Evolutionary conservation across 2,797 vertebrate species (phyloP).

Genomic region (Gambelia wislizenii): DNA sequence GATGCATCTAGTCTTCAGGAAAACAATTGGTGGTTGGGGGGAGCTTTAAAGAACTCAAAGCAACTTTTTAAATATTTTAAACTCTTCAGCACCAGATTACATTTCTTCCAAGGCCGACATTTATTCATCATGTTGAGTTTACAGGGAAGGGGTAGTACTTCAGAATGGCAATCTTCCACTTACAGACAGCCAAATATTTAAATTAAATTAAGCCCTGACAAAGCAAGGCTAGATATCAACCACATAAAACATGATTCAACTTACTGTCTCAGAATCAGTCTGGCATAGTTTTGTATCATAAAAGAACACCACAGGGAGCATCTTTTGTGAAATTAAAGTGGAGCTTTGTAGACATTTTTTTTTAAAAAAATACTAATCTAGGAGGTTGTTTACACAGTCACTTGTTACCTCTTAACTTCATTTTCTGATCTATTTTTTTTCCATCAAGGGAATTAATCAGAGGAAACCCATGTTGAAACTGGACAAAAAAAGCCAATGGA

Average conservation of each 20-base stretch:
- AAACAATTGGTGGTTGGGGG: slow-evolving; percentile 75
- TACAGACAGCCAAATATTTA: slow-evolving; percentile 66
- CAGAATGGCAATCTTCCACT: slow-evolving; percentile 61
- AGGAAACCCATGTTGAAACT: background rate
- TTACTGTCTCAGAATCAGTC: background rate
- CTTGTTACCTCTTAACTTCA: background rate
- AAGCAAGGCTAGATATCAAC: slow-evolving; percentile 48
- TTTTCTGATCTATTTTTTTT: background rate
- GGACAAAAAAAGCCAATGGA: background rate
- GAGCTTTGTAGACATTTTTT: slow-evolving; percentile 2
- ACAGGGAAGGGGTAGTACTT: slow-evolving; percentile 54
- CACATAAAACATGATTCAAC: background rate
- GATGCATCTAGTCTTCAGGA: slow-evolving; percentile 83
- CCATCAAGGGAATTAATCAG: background rate
- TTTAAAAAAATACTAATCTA: slow-evolving; percentile 12
- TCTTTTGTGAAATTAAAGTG: background rate
- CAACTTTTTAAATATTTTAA: slow-evolving; percentile 76
- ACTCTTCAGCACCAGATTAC: slow-evolving; percentile 75
- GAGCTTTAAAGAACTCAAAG: slow-evolving; percentile 71
- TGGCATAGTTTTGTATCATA: background rate
- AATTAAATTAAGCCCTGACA: slow-evolving; percentile 68
- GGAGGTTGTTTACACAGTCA: slow-evolving; percentile 4
- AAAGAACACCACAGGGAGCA: background rate
- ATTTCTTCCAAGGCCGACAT: slow-evolving; percentile 73
- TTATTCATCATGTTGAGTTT: slow-evolving; percentile 73